Percentiles rank a stretch among this genome's conserved stretches.
phyloP scores from a whole-genome alignment of 2,113 vertebrate species.

The Pseudorectes ferrugineus region DNA sequence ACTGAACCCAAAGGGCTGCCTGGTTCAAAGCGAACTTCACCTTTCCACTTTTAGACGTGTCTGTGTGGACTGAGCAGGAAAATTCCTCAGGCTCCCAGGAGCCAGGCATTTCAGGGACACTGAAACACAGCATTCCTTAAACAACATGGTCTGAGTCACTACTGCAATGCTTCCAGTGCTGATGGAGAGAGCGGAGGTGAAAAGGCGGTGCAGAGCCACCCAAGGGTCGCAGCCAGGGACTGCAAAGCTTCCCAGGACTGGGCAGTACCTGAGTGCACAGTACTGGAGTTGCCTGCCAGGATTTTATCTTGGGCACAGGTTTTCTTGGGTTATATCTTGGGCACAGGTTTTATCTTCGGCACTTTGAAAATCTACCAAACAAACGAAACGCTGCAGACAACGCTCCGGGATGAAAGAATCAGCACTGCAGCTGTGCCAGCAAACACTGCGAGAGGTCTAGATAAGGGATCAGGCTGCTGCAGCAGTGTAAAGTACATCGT shows the following conservation, averaged over 20 bases:
- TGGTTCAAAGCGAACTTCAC: background rate
- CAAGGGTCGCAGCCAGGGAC: background rate
- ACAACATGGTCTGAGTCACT: background rate
- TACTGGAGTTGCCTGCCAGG: background rate
- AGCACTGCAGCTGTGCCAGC: background rate
- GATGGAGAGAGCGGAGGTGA: background rate
- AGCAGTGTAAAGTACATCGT: background rate
- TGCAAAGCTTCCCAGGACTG: background rate
- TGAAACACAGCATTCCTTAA: background rate
- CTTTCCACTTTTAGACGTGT: background rate
- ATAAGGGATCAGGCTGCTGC: background rate
- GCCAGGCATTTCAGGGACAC: background rate
- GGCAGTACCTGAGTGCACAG: accelerated
- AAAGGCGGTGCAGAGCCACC: background rate
- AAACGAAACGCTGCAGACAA: background rate
- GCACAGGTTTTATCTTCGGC: background rate
- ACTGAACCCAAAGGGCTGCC: background rate
- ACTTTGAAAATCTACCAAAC: background rate
- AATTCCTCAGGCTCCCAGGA: background rate
- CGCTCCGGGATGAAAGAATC: background rate
- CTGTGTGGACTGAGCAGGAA: background rate
- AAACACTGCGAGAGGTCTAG: background rate
- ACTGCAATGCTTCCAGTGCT: background rate
- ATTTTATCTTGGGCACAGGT: background rate
- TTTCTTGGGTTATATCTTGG: background rate